phyloP scores from a whole-genome alignment of 2,797 vertebrate species.

The Poecilia picta region DNA sequence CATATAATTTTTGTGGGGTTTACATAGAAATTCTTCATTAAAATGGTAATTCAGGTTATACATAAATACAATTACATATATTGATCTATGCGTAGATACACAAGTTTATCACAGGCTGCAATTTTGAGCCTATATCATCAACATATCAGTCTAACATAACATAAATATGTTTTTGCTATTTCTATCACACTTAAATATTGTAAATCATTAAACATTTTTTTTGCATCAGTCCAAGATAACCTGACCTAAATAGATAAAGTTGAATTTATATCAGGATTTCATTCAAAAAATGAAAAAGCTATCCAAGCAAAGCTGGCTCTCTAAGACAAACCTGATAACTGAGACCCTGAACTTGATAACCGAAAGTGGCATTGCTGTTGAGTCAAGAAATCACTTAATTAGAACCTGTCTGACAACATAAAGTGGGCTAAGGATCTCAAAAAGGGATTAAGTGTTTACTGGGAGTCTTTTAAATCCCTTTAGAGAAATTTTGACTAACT shows the following conservation, averaged over 20 bases:
- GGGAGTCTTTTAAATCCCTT: neutral
- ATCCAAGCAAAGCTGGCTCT: neutral
- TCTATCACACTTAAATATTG: neutral
- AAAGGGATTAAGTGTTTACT: neutral
- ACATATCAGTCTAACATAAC: neutral
- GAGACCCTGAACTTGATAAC: neutral
- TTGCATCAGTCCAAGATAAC: neutral
- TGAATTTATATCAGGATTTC: neutral
- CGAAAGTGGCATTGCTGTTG: neutral
- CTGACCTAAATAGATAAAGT: neutral
- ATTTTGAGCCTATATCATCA: neutral
- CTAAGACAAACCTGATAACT: neutral
- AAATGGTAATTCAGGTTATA: neutral
- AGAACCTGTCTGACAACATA: neutral
- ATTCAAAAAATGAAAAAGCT: neutral
- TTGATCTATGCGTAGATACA: neutral
- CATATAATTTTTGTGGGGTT: slow-evolving; percentile 17
- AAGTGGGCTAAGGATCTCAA: neutral
- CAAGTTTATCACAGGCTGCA: no score
- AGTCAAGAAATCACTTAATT: no score
- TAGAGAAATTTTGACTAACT: neutral
- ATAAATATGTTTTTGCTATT: neutral
- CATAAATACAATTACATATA: neutral
- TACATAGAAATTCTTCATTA: neutral
- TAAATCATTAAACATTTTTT: neutral